Conservation (phyloP, 2,113 vertebrate genomes). For the Python bivittatus region DNA sequence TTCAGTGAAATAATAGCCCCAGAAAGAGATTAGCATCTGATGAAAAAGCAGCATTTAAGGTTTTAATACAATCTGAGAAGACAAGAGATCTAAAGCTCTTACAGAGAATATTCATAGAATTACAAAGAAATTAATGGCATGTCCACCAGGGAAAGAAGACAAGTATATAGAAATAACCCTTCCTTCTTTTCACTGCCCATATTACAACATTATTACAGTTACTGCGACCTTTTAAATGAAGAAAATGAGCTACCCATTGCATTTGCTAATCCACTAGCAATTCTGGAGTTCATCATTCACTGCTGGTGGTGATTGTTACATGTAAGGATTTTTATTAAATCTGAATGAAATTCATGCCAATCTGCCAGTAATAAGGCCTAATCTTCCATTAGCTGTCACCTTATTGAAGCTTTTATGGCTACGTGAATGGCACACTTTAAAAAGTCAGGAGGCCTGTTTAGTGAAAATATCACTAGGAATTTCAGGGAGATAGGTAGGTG, state of each 20-base stretch:
- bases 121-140: background rate
- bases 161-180: conserved; percentile 1
- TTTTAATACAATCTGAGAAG: background rate
- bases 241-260: background rate
- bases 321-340: background rate
- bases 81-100: conserved; percentile 12
- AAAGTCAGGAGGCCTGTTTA: background rate
- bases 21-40: conserved; percentile 3
- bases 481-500: background rate
- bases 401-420: background rate
- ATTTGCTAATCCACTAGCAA: conserved; percentile 23
- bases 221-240: conserved; percentile 10
- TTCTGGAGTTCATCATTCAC: conserved; percentile 15
- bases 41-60: background rate
- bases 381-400: background rate
- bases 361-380: background rate
- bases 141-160: background rate
- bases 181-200: conserved; percentile 25
- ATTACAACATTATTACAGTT: conserved; percentile 26
- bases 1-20: background rate
- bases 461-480: background rate
- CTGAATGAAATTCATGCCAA: conserved; percentile 28
- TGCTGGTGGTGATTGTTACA: conserved; percentile 9
- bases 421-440: background rate
- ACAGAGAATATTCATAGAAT: background rate